phyloP scores from a whole-genome alignment of 2,113 vertebrate genomes.

The Empidonax traillii region DNA sequence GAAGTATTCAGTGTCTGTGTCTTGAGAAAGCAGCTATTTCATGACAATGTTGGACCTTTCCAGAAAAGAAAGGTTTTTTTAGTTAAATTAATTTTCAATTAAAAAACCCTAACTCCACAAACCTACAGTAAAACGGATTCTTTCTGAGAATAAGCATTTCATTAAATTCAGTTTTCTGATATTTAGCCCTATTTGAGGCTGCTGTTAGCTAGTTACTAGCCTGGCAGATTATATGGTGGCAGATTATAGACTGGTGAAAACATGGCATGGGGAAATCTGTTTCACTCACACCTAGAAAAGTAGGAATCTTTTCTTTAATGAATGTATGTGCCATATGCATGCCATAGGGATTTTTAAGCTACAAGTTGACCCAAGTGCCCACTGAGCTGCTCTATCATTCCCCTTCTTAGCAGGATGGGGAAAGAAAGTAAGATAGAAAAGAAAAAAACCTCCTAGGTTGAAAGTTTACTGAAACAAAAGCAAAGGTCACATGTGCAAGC shows the following conservation, averaged over 20 bases:
- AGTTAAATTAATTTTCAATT: background rate
- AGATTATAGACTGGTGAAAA: background rate
- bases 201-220: background rate
- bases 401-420: background rate
- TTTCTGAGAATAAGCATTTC: background rate
- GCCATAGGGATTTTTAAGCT: background rate
- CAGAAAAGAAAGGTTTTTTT: background rate
- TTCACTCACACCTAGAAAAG: background rate
- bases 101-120: background rate
- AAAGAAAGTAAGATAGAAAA: background rate
- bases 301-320: background rate
- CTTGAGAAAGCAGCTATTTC: background rate
- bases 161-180: background rate
- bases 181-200: background rate
- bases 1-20: background rate
- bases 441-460: background rate
- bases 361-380: background rate
- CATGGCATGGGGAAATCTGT: background rate
- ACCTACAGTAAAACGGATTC: background rate
- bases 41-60: background rate
- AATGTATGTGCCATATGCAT: background rate
- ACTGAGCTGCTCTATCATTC: background rate
- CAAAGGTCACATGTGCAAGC: background rate
- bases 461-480: background rate
- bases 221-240: background rate